Evolutionary conservation across 2,888 invertebrate species (phyloP).

Genomic region (Dusona sp.): DNA sequence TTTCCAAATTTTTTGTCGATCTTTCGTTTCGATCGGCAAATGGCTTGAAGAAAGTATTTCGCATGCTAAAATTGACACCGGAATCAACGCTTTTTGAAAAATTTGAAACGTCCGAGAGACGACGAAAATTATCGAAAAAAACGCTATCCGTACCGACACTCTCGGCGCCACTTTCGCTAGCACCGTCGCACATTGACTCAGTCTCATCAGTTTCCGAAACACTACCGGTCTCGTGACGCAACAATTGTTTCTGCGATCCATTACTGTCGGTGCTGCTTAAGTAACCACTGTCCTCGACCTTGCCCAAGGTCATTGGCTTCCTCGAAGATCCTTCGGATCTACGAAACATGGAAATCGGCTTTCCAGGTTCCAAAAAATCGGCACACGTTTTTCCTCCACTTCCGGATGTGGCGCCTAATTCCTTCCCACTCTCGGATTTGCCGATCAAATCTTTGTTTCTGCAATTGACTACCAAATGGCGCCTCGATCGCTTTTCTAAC

Average conservation of each 20-base stretch:
- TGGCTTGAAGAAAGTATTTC: slow-evolving; percentile 70
- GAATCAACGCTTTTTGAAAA: slow-evolving; percentile 79
- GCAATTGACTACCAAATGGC: neutral
- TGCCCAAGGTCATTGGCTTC: slow-evolving; percentile 45
- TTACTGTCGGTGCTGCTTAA: slow-evolving; percentile 93
- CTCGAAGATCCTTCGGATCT: slow-evolving; percentile 8
- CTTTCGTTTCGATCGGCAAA: slow-evolving; percentile 69
- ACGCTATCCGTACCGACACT: slow-evolving; percentile 95
- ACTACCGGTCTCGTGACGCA: slow-evolving; percentile 85
- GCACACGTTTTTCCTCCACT: neutral
- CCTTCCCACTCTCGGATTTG: neutral
- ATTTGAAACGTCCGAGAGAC: slow-evolving; percentile 78
- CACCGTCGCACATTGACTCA: slow-evolving; percentile 92
- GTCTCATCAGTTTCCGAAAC: slow-evolving; percentile 92
- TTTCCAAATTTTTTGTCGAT: slow-evolving; percentile 60
- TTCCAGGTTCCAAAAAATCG: neutral
- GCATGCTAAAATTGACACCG: slow-evolving; percentile 75
- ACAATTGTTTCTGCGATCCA: slow-evolving; percentile 80
- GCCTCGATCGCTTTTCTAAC: slow-evolving; percentile 37
- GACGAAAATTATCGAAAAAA: slow-evolving; percentile 91
- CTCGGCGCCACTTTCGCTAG: slow-evolving; percentile 95
- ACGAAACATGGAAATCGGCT: neutral
- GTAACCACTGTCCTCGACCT: slow-evolving; percentile 90
- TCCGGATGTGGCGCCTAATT: neutral
- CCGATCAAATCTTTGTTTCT: neutral